These are phyloP conservation scores for Eupleurogrammus muticus DNA, from an alignment of 2,797 vertebrate genomes.

Conservation along the genomic window DNA sequence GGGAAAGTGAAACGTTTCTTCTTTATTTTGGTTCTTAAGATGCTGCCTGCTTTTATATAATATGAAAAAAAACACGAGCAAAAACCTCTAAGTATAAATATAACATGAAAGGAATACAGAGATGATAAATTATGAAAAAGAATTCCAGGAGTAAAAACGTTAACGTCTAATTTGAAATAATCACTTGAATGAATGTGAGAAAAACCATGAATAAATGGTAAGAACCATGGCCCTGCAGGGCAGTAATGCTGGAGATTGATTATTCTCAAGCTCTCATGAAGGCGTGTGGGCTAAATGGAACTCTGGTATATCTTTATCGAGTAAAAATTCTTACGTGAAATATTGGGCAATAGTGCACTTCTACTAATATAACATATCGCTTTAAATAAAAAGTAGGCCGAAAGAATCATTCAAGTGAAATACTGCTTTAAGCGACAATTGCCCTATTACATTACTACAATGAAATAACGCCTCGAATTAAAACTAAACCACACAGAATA, in stretches of 20 bases:
- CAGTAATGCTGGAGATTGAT: conserved; percentile 24
- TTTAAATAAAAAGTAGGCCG: conserved; percentile 34
- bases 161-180: conserved; percentile 21
- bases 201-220: conserved; percentile 25
- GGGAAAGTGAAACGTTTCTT: too few species aligned
- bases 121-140: conserved; percentile 5
- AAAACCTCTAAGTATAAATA: background rate
- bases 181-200: conserved; percentile 7
- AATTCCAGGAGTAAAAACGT: background rate
- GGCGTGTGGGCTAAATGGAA: conserved; percentile 12
- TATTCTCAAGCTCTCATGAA: conserved; percentile 23
- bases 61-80: too few species aligned
- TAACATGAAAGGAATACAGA: background rate
- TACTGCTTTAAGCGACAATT: conserved; percentile 24
- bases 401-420: conserved; percentile 37
- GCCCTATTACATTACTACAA: conserved; percentile 7
- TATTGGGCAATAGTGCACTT: conserved; percentile 7
- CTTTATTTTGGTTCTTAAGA: background rate
- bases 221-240: background rate
- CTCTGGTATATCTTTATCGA: conserved; percentile 26
- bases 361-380: conserved; percentile 25
- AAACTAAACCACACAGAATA: conserved; percentile 19
- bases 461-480: conserved; percentile 22
- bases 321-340: conserved; percentile 21
- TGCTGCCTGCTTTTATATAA: accelerated